Evolutionary conservation across 2,888 invertebrate genomes (phyloP).

Genomic region (Heteromurus nitidus): DNA sequence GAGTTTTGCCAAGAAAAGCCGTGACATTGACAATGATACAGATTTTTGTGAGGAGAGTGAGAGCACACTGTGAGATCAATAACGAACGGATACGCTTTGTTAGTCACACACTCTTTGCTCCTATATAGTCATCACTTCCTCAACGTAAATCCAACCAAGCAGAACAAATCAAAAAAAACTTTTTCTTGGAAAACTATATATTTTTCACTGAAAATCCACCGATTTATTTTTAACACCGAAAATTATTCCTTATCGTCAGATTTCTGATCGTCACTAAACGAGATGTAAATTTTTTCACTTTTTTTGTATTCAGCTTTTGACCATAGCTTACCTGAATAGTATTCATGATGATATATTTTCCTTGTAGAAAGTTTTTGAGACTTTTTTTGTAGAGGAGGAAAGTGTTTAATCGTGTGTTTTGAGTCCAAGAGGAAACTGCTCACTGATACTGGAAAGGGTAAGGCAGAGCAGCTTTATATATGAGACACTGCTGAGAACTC

Average conservation of each 20-base stretch:
- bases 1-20: conserved; percentile 5
- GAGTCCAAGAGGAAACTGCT: conserved; percentile 41
- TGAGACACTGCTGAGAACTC: conserved; percentile 48
- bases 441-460: conserved; percentile 53
- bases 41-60: too few species aligned
- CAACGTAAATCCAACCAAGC: conserved; percentile 5
- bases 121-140: conserved; percentile 29
- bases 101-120: conserved; percentile 2
- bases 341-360: conserved; percentile 41
- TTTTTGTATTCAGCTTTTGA: too few species aligned
- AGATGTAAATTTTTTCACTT: too few species aligned
- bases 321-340: conserved; percentile 48
- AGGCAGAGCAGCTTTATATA: conserved; percentile 41
- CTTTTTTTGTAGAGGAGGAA: neutral
- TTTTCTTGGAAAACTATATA: neutral
- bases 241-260: too few species aligned
- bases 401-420: neutral
- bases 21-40: conserved; percentile 50
- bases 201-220: neutral
- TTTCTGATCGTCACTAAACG: too few species aligned
- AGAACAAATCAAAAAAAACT: neutral
- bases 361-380: neutral
- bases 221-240: too few species aligned
- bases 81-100: neutral
- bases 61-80: too few species aligned